A percentile compares a stretch with the other conserved stretches of the same genome.
Conservation (phyloP, 92 coral and sea anemone species). For the Zoanthus sociatus region DNA sequence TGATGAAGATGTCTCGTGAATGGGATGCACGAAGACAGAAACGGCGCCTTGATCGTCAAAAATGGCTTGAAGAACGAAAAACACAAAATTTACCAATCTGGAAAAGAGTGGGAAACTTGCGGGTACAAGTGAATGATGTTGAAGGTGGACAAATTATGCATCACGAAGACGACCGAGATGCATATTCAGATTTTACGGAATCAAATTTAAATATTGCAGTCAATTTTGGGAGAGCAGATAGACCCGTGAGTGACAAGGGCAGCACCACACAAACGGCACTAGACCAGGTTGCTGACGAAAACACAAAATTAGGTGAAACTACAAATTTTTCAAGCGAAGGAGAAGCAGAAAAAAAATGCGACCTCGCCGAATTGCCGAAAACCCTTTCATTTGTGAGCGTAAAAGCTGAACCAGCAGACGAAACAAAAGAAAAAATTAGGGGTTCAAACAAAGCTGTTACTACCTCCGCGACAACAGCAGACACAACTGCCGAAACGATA, state of each 20-base stretch:
- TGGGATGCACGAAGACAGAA: constrained; percentile 91
- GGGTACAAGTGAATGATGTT: constrained; percentile 68
- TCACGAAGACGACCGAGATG: constrained; percentile 32
- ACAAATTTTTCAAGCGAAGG: not conserved
- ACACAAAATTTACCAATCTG: constrained; percentile 72
- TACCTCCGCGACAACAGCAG: not conserved
- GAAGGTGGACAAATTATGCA: constrained; percentile 45
- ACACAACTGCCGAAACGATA: constrained; percentile 5
- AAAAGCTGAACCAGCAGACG: constrained; percentile 23
- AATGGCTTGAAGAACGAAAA: constrained; percentile 88
- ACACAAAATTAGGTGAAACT: not conserved
- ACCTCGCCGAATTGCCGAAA: constrained; percentile 24
- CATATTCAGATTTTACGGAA: constrained; percentile 43
- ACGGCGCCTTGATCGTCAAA: constrained; percentile 82
- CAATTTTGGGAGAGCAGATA: constrained; percentile 6
- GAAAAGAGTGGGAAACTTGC: constrained; percentile 74
- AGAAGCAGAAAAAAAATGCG: constrained; percentile 1
- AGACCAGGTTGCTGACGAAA: not conserved
- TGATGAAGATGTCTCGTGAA: constrained; percentile 87
- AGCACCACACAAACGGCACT: not conserved
- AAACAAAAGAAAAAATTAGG: constrained; percentile 8
- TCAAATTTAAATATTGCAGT: constrained; percentile 40
- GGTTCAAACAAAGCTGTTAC: not conserved
- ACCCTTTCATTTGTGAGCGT: constrained; percentile 30
- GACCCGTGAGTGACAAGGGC: not conserved